These are phyloP conservation scores for Harpegnathos saltator DNA, from an alignment of 1,140 invertebrate species.

Conservation along the genomic window DNA sequence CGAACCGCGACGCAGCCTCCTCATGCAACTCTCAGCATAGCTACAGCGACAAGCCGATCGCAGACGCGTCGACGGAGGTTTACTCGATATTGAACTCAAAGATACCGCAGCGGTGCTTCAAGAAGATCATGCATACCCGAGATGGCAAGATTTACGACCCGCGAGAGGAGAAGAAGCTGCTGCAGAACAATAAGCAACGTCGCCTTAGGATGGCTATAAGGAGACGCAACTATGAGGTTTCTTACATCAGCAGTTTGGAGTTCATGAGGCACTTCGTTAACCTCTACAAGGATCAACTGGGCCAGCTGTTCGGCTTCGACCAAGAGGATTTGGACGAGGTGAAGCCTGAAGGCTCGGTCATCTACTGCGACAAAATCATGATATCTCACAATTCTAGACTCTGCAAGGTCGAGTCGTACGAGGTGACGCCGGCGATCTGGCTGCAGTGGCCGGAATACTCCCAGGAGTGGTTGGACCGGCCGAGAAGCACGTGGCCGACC, in stretches of 20 bases:
- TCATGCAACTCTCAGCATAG: background rate
- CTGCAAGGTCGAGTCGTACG: constrained; percentile 84
- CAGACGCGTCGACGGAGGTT: constrained; percentile 12
- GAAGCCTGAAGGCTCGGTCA: constrained; percentile 87
- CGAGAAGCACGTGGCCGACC: constrained; percentile 89
- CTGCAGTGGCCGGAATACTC: constrained; percentile 89
- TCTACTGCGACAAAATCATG: constrained; percentile 86
- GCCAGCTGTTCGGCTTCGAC: constrained; percentile 85
- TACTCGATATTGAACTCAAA: constrained; percentile 62
- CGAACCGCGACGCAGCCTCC: background rate
- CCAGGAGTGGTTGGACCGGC: constrained; percentile 88
- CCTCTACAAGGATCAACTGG: constrained; percentile 87
- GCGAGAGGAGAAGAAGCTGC: constrained; percentile 57
- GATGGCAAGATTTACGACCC: constrained; percentile 78
- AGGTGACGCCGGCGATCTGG: constrained; percentile 89
- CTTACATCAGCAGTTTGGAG: constrained; percentile 87
- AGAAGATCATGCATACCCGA: constrained; percentile 72
- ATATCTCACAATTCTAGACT: constrained; percentile 64
- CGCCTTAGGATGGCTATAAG: constrained; percentile 82
- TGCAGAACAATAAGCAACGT: constrained; percentile 81
- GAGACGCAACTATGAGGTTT: constrained; percentile 83
- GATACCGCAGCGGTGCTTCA: constrained; percentile 77
- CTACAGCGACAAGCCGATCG: background rate
- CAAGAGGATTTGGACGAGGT: constrained; percentile 83
- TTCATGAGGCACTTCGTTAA: constrained; percentile 89